These are phyloP conservation scores for Eulacestoma nigropectus DNA, from an alignment of 2,113 vertebrate genomes.

Conservation along the genomic window DNA sequence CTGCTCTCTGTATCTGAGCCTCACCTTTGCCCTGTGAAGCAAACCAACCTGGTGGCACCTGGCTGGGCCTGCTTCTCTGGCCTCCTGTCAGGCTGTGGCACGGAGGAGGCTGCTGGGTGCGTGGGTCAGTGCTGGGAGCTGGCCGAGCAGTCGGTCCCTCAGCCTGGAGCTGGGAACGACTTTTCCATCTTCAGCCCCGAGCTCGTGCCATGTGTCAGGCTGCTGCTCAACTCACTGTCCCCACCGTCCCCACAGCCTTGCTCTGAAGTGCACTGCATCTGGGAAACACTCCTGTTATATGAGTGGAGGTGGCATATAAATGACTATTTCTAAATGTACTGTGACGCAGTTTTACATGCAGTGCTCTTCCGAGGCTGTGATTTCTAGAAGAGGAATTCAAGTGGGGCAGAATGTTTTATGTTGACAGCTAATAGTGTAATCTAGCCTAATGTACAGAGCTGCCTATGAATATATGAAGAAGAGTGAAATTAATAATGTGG, in stretches of 20 bases:
- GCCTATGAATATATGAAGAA: not conserved
- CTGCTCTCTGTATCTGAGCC: not conserved
- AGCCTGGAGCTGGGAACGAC: fast-evolving
- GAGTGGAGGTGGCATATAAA: not conserved
- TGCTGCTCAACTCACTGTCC: fast-evolving
- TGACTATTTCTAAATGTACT: not conserved
- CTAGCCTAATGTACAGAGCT: not conserved
- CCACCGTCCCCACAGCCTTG: fast-evolving
- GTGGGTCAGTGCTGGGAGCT: not conserved
- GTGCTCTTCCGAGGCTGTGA: not conserved
- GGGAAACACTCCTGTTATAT: fast-evolving
- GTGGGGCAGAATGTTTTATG: not conserved
- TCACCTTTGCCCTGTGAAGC: not conserved
- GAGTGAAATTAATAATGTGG: not conserved
- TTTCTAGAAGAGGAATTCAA: not conserved
- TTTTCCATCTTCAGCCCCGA: not conserved
- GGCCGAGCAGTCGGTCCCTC: not conserved
- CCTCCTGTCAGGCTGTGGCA: not conserved
- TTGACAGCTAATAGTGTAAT: not conserved
- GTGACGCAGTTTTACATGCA: not conserved
- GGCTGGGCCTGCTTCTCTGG: not conserved
- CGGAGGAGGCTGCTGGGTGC: fast-evolving
- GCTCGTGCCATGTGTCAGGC: not conserved
- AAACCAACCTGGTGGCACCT: no score
- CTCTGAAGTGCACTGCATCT: fast-evolving